Percentiles rank a stretch among this genome's conserved stretches.
Conservation (phyloP, 1,140 invertebrate genomes). For the Magallana ariakensis region DNA sequence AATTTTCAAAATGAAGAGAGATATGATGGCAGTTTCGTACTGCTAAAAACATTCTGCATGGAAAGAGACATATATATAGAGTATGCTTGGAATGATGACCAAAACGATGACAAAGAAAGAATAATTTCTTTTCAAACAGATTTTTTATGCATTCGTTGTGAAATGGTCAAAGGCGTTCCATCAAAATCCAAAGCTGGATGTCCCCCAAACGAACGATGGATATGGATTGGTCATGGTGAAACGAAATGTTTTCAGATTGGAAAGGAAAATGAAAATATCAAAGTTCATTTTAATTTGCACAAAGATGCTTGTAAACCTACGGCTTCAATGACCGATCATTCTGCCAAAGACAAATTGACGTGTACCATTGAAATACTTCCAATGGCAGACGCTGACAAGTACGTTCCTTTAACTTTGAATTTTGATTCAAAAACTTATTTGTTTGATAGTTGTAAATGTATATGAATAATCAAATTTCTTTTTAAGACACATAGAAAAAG, state of each 20-base stretch:
- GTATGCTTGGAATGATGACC: constrained; percentile 39
- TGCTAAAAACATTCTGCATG: constrained; percentile 46
- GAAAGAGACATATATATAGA: constrained; percentile 50
- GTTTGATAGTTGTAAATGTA: neutral
- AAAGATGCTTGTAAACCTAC: neutral
- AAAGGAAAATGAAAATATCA: constrained; percentile 38
- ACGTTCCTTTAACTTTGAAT: constrained; percentile 14
- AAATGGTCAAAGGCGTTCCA: neutral
- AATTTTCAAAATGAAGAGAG: constrained; percentile 34
- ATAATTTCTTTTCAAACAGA: constrained; percentile 44
- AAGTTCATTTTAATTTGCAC: constrained; percentile 31
- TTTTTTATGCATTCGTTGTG: constrained; percentile 49
- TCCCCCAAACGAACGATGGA: constrained; percentile 20
- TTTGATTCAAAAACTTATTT: neutral
- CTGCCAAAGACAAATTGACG: constrained; percentile 37
- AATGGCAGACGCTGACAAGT: constrained; percentile 50
- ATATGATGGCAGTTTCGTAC: constrained; percentile 47
- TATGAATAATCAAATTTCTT: neutral
- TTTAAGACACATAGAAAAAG: constrained; percentile 7
- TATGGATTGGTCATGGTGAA: constrained; percentile 55
- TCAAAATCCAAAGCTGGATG: neutral
- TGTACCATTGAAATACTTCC: constrained; percentile 52
- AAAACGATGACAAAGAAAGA: constrained; percentile 4
- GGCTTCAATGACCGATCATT: neutral
- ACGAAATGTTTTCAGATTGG: constrained; percentile 37